Evolutionary conservation across 2,797 vertebrate species (phyloP).

Genomic region (Mus minutoides): DNA sequence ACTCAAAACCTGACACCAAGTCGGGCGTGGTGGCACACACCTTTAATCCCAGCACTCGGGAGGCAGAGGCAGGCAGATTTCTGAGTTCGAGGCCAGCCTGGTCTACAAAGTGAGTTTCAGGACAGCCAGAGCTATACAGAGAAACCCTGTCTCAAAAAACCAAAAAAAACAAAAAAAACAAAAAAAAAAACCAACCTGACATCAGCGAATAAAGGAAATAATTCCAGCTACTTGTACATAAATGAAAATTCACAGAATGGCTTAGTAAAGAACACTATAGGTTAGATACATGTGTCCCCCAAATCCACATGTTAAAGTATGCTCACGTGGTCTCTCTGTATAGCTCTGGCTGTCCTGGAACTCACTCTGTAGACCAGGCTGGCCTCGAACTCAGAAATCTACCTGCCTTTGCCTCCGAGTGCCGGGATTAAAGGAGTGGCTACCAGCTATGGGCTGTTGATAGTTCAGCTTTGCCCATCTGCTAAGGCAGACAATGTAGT

Average conservation of each 20-base stretch:
- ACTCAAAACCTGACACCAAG: not conserved
- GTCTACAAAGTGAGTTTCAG: no score
- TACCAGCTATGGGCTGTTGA: no score
- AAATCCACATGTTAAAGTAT: not conserved
- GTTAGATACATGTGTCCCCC: not conserved
- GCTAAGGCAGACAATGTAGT: not conserved
- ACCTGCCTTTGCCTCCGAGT: not conserved
- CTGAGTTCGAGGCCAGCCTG: no score
- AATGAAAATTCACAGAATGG: not conserved
- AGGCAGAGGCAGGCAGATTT: no score
- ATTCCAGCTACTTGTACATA: not conserved
- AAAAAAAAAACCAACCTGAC: no score
- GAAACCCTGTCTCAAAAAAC: no score
- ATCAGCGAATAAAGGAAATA: not conserved
- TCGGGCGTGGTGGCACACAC: no score
- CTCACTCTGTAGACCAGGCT: not conserved
- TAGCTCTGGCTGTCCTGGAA: not conserved
- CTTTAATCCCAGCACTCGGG: no score
- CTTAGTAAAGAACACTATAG: not conserved
- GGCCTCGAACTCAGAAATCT: not conserved
- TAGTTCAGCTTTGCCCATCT: no score
- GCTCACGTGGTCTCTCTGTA: not conserved
- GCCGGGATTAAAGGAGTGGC: not conserved
- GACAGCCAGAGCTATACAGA: no score
- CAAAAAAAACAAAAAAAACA: no score